Base-by-base conservation (phyloP, 2,113 vertebrate species). In the Tupaia chinensis region DNA sequence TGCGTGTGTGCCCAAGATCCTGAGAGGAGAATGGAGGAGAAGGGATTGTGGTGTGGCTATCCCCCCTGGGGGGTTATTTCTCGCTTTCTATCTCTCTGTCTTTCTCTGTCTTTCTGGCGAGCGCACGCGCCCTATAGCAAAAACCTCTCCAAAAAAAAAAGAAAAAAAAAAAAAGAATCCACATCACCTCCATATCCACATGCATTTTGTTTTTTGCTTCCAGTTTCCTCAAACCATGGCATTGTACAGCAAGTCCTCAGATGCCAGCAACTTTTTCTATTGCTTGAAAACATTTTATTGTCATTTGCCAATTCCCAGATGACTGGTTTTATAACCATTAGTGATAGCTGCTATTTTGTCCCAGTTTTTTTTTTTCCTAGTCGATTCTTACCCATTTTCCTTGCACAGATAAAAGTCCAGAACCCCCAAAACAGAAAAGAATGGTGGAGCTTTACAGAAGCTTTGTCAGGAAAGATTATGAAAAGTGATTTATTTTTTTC, bases 261-360 rank as follows among this genome's bases (percentile, higher is more conserved):
- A 77, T 1, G 60, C 68, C 17, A 87, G 20, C 4, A 65, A 2
- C 13, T 12, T 61, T 44, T 82, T 92, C 7, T 65, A 82, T 20
- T 44, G 22, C 66, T 63, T 83, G 23, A 79, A 91, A 95, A 91
- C 19, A 69, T 60, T 73, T 68, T 93, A 70, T 76, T 77, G 15
- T 68, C 17, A 77, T 61, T 86, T 72, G 2, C 53, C 70, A 23
- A 56, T 77, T 95, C 79, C 27, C 65, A 44, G 32, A 53, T 68
- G 29, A 53, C 44, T 89, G 27, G 1, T 68, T 80, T 2, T 17
- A 2, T 44, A 66, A 69, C 29, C 25, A 10, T 23, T 44, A 44
- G 17, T 7, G 22, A 88, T 56, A 89, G 53, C 25, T 15, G 3
- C 22, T 4, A 15, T 54, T 78, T 86, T 76, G 3, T 68, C 16